These are phyloP conservation scores for Timandra comae DNA, from an alignment of 2,888 invertebrate species.

Conservation along the genomic window DNA sequence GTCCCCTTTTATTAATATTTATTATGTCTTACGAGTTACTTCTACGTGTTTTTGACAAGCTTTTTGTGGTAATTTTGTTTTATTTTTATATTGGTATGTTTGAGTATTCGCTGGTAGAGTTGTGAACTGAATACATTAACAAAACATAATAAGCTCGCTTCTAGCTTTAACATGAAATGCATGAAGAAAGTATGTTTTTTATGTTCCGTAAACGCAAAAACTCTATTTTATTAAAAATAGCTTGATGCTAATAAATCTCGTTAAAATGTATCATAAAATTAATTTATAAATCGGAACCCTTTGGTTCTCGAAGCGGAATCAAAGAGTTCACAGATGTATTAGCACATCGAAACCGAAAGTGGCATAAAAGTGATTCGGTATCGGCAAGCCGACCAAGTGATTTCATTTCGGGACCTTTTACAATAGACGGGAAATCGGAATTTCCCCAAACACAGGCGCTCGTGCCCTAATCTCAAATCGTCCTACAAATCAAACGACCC, in stretches of 20 bases:
- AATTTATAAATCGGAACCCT: no score
- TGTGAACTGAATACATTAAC: no score
- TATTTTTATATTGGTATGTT: background rate
- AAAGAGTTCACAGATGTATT: conserved; percentile 37
- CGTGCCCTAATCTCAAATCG: conserved; percentile 45
- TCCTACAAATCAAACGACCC: conserved; percentile 47
- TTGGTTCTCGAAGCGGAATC: conserved; percentile 16
- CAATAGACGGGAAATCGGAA: conserved; percentile 59
- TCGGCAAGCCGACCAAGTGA: conserved; percentile 46
- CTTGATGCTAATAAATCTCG: no score
- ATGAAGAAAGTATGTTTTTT: no score
- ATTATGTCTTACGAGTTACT: conserved; percentile 1
- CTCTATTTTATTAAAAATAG: no score
- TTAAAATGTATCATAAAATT: no score
- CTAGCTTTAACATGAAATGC: no score
- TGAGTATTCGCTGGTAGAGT: no score
- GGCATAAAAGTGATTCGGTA: conserved; percentile 58
- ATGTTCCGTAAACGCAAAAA: no score
- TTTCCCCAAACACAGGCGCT: conserved; percentile 45
- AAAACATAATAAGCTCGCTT: no score
- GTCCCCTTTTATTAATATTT: background rate
- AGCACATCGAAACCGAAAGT: conserved; percentile 37
- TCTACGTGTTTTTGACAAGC: background rate
- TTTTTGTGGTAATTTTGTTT: background rate
- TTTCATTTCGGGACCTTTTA: conserved; percentile 48